Evolutionary conservation across 2,888 invertebrate species (phyloP).

Genomic region (Chelonus formosanus): DNA sequence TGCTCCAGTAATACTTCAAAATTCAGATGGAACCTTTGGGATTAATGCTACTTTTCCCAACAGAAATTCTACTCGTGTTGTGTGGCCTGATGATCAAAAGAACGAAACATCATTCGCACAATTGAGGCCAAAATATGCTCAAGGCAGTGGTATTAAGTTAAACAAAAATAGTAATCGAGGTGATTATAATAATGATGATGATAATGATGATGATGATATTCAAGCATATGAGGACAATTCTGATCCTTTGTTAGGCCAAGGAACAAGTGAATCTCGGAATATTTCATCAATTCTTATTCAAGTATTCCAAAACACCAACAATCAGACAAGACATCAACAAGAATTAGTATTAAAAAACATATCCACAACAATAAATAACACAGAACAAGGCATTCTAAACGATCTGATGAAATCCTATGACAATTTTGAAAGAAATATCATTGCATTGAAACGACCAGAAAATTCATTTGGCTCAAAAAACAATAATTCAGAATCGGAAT

Average conservation of each 20-base stretch:
- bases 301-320: slow-evolving; percentile 5
- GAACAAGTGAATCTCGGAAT: background rate
- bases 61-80: slow-evolving; percentile 22
- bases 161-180: background rate
- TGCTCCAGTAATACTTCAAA: slow-evolving; percentile 39
- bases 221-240: too few species aligned
- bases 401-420: slow-evolving; percentile 44
- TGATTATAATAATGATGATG: background rate
- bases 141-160: too few species aligned
- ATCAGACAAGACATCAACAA: background rate
- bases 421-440: slow-evolving; percentile 38
- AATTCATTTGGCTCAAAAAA: slow-evolving; percentile 14
- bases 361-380: slow-evolving; percentile 11
- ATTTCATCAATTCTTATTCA: slow-evolving; percentile 19
- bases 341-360: background rate
- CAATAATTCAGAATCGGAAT: background rate
- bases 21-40: slow-evolving; percentile 41
- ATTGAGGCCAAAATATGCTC: too few species aligned
- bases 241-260: too few species aligned
- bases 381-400: slow-evolving; percentile 42
- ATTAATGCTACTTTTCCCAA: slow-evolving; percentile 36
- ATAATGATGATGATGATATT: background rate
- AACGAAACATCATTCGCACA: too few species aligned
- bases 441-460: background rate
- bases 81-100: slow-evolving; percentile 25